A percentile compares a stretch with the other conserved stretches of the same genome.
Conservation (phyloP, 2,888 invertebrate species). For the Hirtodrosophila histrioides region DNA sequence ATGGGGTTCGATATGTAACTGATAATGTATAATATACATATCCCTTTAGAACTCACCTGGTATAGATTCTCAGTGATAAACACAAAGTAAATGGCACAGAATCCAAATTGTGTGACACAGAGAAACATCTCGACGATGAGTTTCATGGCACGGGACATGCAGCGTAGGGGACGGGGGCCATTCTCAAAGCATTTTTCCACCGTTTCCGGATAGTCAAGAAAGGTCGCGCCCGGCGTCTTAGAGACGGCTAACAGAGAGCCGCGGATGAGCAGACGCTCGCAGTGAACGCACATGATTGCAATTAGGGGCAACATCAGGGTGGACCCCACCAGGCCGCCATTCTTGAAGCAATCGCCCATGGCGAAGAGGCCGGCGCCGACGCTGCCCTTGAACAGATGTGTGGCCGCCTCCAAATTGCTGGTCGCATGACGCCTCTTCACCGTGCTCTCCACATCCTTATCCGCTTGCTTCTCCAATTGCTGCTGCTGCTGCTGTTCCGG, state of each 20-base stretch:
- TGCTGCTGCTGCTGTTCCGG: constrained; percentile 32
- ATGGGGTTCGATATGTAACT: too few species aligned
- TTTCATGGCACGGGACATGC: constrained; percentile 88
- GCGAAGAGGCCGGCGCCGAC: constrained; percentile 98
- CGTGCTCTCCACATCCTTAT: constrained; percentile 46
- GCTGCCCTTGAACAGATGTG: constrained; percentile 97
- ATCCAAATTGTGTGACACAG: constrained; percentile 97
- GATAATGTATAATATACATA: too few species aligned
- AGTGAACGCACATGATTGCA: constrained; percentile 95
- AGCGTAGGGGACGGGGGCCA: constrained; percentile 87
- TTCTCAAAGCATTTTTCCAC: constrained; percentile 91
- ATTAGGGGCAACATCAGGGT: constrained; percentile 91
- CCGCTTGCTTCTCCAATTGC: constrained; percentile 12
- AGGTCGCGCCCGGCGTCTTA: constrained; percentile 78
- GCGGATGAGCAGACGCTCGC: constrained; percentile 93
- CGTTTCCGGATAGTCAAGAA: constrained; percentile 93
- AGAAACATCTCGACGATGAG: constrained; percentile 92
- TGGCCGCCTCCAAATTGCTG: constrained; percentile 93
- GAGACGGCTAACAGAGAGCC: constrained; percentile 77
- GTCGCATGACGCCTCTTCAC: constrained; percentile 65
- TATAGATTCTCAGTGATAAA: constrained; percentile 94
- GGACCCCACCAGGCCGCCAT: constrained; percentile 94
- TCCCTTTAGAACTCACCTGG: constrained; percentile 84
- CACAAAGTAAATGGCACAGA: constrained; percentile 98
- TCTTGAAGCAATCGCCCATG: constrained; percentile 96